Conservation (phyloP, 2,888 invertebrate species). For the Nemurella pictetii region DNA sequence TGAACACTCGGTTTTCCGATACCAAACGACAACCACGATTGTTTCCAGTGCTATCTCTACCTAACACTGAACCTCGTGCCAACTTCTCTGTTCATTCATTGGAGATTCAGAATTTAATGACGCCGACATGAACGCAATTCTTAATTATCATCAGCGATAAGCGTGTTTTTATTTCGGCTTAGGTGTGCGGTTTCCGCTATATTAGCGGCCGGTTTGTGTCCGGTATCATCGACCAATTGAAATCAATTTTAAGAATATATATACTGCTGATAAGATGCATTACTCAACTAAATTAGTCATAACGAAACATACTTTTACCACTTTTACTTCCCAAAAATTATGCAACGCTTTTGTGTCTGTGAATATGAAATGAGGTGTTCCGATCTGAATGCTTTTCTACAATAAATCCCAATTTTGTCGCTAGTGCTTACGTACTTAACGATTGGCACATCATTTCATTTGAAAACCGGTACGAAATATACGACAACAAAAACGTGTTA, state of each 20-base stretch:
- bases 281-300: neutral
- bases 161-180: neutral
- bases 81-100: neutral
- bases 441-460: no score
- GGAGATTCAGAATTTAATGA: neutral
- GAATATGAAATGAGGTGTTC: no score
- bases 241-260: neutral
- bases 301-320: neutral
- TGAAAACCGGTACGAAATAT: no score
- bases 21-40: neutral
- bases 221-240: neutral
- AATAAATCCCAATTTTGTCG: no score
- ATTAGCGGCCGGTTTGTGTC: neutral
- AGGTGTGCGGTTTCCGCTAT: neutral
- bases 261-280: neutral
- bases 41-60: neutral
- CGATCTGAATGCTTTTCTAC: no score
- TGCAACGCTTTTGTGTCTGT: neutral
- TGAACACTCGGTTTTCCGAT: neutral
- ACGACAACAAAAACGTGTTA: no score
- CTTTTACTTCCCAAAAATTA: neutral
- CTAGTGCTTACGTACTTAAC: no score
- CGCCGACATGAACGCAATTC: neutral
- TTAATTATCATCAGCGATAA: neutral
- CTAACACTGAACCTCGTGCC: neutral